A percentile compares a stretch with the other conserved stretches of the same genome.
These are phyloP conservation scores for Drosophila parabipectinata DNA, from an alignment of 1,140 invertebrate genomes.

Conservation along the genomic window DNA sequence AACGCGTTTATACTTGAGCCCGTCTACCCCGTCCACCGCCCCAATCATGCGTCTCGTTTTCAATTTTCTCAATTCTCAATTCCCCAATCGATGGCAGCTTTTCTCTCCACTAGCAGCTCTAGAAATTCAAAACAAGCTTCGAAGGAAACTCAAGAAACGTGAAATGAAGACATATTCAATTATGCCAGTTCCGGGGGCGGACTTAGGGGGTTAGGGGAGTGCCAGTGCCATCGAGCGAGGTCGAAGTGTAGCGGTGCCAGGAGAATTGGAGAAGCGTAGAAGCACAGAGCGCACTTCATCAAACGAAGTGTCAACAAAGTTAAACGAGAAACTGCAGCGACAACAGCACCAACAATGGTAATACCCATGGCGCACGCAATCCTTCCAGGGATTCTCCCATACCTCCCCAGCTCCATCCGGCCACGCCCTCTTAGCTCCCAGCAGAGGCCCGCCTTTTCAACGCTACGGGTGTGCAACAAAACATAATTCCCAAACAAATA, in stretches of 20 bases:
- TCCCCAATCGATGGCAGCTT: slow-evolving; percentile 59
- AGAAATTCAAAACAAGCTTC: slow-evolving; percentile 63
- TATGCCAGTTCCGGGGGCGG: slow-evolving; percentile 39
- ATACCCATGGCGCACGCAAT: slow-evolving; percentile 64
- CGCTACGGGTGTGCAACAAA: slow-evolving; percentile 34
- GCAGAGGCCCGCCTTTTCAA: slow-evolving; percentile 15
- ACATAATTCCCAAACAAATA: slow-evolving; percentile 74
- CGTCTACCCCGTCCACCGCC: background rate
- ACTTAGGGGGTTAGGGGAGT: background rate
- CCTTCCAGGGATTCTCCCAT: slow-evolving; percentile 21
- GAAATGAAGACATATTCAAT: slow-evolving; percentile 61
- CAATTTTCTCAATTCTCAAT: slow-evolving; percentile 65
- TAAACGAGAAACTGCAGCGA: slow-evolving; percentile 71
- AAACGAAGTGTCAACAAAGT: slow-evolving; percentile 75
- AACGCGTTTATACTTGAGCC: slow-evolving; percentile 37
- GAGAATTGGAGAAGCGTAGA: slow-evolving; percentile 21
- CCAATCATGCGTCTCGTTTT: slow-evolving; percentile 65
- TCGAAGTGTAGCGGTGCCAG: background rate
- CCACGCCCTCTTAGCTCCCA: slow-evolving; percentile 5
- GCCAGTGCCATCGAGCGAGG: background rate
- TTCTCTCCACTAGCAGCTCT: slow-evolving; percentile 34
- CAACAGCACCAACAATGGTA: slow-evolving; percentile 51
- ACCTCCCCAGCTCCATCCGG: background rate
- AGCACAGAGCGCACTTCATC: slow-evolving; percentile 60
- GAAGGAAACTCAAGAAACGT: slow-evolving; percentile 40